These are phyloP conservation scores for Pelmatolapia mariae DNA, from an alignment of 2,113 vertebrate genomes.

Conservation along the genomic window DNA sequence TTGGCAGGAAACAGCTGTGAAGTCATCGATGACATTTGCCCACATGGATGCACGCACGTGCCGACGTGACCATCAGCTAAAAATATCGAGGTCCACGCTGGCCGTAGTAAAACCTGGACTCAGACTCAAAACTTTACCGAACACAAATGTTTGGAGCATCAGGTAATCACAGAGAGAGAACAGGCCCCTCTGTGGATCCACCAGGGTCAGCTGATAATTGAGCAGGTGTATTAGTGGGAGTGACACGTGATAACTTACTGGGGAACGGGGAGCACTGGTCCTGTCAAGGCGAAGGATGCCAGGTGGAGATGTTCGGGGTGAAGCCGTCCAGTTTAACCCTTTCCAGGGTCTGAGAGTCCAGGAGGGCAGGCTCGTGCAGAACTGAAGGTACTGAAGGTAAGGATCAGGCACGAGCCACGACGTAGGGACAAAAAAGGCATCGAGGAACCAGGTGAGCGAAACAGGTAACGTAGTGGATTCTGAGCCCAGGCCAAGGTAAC, in stretches of 20 bases:
- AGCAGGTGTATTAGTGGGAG: neutral
- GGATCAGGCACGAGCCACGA: neutral
- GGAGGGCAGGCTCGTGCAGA: neutral
- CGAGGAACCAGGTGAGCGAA: neutral
- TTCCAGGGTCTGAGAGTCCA: neutral
- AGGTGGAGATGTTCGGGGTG: fast-evolving
- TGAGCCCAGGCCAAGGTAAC: neutral
- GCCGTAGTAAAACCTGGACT: neutral
- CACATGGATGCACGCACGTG: too few species aligned
- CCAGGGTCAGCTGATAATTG: neutral
- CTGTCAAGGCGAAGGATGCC: neutral
- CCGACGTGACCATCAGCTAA: fast-evolving
- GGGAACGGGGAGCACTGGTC: neutral
- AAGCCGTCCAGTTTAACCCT: fast-evolving
- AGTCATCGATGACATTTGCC: neutral
- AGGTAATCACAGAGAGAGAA: neutral
- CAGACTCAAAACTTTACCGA: neutral
- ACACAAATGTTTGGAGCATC: neutral
- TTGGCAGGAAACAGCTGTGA: neutral
- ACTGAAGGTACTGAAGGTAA: neutral
- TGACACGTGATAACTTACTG: neutral
- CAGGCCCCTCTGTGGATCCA: neutral
- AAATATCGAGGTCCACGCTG: fast-evolving
- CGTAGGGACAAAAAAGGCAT: fast-evolving
- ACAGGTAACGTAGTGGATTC: fast-evolving